Evolutionary conservation across 2,113 vertebrate species (phyloP).

Genomic region (Cyphomyrus discorhynchus): DNA sequence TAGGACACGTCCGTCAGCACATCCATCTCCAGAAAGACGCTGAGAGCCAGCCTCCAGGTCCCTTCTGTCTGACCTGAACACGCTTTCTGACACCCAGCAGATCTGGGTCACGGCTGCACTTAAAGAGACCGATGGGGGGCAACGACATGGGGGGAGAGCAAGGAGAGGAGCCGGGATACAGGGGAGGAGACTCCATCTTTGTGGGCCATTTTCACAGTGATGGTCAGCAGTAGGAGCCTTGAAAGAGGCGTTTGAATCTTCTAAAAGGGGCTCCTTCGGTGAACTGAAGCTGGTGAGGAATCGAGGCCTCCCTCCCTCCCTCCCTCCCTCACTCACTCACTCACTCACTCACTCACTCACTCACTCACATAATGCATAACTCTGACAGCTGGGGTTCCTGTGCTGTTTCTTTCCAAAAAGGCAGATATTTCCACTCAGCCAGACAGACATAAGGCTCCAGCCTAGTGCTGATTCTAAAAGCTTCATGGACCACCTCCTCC

Average conservation of each 20-base stretch:
- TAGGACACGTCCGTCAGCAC: constrained; percentile 46
- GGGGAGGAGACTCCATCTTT: not conserved
- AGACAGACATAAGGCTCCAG: not conserved
- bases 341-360: not conserved
- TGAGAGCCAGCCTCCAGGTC: constrained; percentile 30
- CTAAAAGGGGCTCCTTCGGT: not conserved
- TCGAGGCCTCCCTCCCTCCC: not conserved
- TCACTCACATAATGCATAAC: not conserved
- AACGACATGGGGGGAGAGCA: not conserved
- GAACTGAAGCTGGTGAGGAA: not conserved
- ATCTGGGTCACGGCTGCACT: constrained; percentile 42
- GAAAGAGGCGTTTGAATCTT: not conserved
- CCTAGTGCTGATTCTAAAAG: not conserved
- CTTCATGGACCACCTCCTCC: no score
- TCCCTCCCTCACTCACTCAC: no score
- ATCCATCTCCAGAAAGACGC: constrained; percentile 43
- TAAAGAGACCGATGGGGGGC: not conserved
- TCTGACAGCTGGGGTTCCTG: not conserved
- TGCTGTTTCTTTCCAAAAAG: not conserved
- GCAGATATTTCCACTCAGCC: not conserved
- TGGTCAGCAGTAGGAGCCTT: not conserved
- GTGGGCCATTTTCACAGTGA: not conserved
- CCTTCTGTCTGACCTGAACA: constrained; percentile 15
- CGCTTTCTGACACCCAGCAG: constrained; percentile 38
- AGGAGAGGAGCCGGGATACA: not conserved